Evolutionary conservation across 92 coral and sea anemone species (phyloP).

Genomic region (Parazoanthus atlanticus): DNA sequence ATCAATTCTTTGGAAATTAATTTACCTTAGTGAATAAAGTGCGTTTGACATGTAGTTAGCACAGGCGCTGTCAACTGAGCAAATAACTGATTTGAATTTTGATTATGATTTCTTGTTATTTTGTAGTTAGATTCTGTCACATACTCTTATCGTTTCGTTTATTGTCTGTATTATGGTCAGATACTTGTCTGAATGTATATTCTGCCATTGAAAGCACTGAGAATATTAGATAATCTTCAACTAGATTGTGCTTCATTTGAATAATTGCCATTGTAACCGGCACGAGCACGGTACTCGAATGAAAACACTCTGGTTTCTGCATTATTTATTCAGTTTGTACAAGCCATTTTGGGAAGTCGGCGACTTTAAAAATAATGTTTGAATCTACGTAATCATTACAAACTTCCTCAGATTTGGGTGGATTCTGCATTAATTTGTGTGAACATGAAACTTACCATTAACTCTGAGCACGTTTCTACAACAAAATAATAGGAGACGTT

Average conservation of each 20-base stretch:
- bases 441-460: neutral
- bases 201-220: neutral
- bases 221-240: neutral
- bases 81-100: conserved; percentile 41
- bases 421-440: neutral
- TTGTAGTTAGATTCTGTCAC: neutral
- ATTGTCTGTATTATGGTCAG: neutral
- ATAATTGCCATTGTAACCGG: neutral
- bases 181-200: neutral
- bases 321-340: conserved; percentile 29
- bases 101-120: conserved; percentile 15
- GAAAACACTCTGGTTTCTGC: conserved; percentile 5
- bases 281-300: neutral
- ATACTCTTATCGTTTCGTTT: neutral
- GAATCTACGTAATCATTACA: conserved; percentile 25
- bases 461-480: conserved; percentile 2
- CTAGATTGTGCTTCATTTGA: conserved; percentile 15
- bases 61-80: conserved; percentile 17
- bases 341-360: conserved; percentile 34
- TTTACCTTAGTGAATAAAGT: conserved; percentile 5
- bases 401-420: neutral
- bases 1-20: conserved; percentile 4
- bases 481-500: neutral
- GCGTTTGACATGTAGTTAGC: conserved; percentile 15
- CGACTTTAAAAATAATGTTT: conserved; percentile 10